Percentiles rank a stretch among this genome's conserved stretches.
Evolutionary conservation across 2,797 vertebrate species (phyloP).

Genomic region (Girardinus metallicus): DNA sequence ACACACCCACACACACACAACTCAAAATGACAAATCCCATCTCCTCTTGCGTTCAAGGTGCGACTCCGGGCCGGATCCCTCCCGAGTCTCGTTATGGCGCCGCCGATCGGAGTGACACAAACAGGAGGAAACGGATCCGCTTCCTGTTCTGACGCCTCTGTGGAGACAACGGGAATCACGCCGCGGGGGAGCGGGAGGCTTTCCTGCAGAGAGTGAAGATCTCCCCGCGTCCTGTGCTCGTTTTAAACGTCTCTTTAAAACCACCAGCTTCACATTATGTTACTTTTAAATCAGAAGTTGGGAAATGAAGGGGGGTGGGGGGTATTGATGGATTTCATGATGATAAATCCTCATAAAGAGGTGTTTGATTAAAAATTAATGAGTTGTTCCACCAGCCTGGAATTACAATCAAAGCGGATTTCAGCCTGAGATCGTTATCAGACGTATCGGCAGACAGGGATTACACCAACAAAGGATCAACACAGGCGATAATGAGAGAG

Average conservation of each 20-base stretch:
- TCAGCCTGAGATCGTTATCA: constrained; percentile 64
- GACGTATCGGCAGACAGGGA: constrained; percentile 72
- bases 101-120: constrained; percentile 35
- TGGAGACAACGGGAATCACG: constrained; percentile 50
- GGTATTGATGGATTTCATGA: background rate
- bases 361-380: constrained; percentile 72
- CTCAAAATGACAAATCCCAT: constrained; percentile 15
- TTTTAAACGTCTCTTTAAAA: constrained; percentile 15
- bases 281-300: background rate
- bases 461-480: constrained; percentile 60
- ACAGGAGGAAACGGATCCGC: constrained; percentile 51
- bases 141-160: constrained; percentile 54
- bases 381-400: constrained; percentile 62
- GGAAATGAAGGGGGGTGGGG: too few relatives aligned
- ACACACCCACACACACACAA: background rate
- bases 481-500: constrained; percentile 57
- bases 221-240: constrained; percentile 8
- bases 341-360: background rate
- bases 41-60: constrained; percentile 16
- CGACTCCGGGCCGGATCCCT: constrained; percentile 47
- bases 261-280: background rate
- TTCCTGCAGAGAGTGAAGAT: constrained; percentile 45
- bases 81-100: constrained; percentile 62
- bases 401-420: constrained; percentile 66
- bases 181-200: constrained; percentile 41